phyloP scores from a whole-genome alignment of 2,113 vertebrate species.

The Onychostoma macrolepis region DNA sequence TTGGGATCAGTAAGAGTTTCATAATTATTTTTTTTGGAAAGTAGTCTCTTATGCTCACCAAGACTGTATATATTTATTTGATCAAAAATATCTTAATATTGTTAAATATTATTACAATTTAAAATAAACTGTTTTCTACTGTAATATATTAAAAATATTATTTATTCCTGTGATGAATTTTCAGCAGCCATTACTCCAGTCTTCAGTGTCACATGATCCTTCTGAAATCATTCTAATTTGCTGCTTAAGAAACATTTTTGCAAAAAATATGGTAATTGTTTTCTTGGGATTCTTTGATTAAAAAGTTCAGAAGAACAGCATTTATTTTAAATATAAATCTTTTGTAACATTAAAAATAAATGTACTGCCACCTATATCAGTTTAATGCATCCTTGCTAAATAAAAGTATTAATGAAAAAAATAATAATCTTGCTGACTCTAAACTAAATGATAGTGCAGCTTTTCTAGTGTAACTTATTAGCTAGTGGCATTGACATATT shows the following conservation, averaged over 20 bases:
- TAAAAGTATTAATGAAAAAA: background rate
- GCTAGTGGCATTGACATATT: background rate
- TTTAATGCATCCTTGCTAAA: background rate
- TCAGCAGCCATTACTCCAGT: background rate
- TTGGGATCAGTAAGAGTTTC: background rate
- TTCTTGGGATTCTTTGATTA: background rate
- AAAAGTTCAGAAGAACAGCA: background rate
- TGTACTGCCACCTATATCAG: background rate
- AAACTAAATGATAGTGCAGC: background rate
- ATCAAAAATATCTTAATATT: background rate
- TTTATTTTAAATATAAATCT: background rate
- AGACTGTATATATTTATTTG: background rate
- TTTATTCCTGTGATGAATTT: background rate
- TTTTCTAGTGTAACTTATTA: background rate
- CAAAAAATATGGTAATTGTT: background rate
- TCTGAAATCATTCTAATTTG: background rate
- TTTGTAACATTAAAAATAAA: background rate
- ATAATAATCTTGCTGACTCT: background rate
- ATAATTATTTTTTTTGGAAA: too few relatives aligned
- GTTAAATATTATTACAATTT: background rate
- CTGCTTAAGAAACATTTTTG: background rate
- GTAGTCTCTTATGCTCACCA: background rate
- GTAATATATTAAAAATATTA: background rate
- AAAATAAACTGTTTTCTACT: background rate
- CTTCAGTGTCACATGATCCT: background rate